Conservation (phyloP, 1,140 invertebrate genomes). For the Ceratina japonica region DNA sequence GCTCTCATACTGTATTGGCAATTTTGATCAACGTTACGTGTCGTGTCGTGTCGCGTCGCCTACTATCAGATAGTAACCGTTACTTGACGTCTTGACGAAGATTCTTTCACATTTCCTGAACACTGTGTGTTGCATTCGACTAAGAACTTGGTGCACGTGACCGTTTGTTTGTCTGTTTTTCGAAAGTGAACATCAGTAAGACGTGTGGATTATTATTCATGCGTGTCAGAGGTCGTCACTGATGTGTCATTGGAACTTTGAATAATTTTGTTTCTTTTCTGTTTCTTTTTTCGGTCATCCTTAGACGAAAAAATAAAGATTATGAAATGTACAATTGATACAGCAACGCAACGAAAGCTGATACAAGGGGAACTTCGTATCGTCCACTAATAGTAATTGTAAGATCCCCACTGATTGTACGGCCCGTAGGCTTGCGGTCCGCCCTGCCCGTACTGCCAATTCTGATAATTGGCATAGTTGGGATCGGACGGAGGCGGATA, state of each 20-base stretch:
- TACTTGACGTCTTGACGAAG: constrained; percentile 14
- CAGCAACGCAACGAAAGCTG: constrained; percentile 42
- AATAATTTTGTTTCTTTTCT: constrained; percentile 30
- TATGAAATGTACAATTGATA: constrained; percentile 60
- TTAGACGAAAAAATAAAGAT: constrained; percentile 47
- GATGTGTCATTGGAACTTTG: constrained; percentile 42
- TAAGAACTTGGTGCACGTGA: constrained; percentile 22
- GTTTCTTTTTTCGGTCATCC: constrained; percentile 6
- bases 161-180: background rate
- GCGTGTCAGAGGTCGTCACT: constrained; percentile 49
- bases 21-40: constrained; percentile 22
- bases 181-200: constrained; percentile 18
- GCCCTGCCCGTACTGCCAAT: constrained; percentile 84
- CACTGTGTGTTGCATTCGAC: background rate
- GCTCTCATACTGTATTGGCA: constrained; percentile 15
- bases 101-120: background rate
- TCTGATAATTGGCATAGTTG: constrained; percentile 82
- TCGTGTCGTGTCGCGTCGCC: constrained; percentile 1
- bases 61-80: background rate
- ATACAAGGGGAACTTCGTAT: constrained; percentile 23
- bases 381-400: constrained; percentile 78
- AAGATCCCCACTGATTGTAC: constrained; percentile 85
- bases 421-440: constrained; percentile 81
- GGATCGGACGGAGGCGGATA: constrained; percentile 81
- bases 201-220: constrained; percentile 21